These are phyloP conservation scores for Drosophila lutescens DNA, from an alignment of 2,888 invertebrate genomes.

Conservation along the genomic window DNA sequence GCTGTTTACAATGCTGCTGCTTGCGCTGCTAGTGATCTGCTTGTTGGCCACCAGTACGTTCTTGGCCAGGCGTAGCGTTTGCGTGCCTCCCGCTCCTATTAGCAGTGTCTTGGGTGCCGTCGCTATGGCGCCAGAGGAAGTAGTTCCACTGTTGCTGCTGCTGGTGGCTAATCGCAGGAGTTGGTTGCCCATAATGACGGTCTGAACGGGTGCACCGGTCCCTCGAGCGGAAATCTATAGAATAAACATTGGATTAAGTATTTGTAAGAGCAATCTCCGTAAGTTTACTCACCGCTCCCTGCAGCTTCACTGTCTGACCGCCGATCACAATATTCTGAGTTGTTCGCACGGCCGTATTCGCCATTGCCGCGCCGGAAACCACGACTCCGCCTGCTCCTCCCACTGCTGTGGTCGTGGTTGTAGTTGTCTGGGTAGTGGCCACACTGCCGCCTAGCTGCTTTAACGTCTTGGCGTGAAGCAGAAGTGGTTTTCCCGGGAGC, in stretches of 20 bases:
- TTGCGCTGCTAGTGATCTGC: conserved; percentile 20
- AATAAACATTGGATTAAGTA: neutral
- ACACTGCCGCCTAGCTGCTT: conserved; percentile 82
- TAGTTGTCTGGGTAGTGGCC: conserved; percentile 64
- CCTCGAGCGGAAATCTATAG: conserved; percentile 56
- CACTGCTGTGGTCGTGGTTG: conserved; percentile 51
- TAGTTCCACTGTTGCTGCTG: conserved; percentile 31
- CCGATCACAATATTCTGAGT: conserved; percentile 83
- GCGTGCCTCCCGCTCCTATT: conserved; percentile 75
- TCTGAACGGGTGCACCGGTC: conserved; percentile 75
- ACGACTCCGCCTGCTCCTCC: conserved; percentile 58
- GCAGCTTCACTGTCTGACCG: conserved; percentile 83
- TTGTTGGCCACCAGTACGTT: conserved; percentile 61
- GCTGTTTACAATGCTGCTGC: conserved; percentile 32
- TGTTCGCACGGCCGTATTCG: conserved; percentile 51
- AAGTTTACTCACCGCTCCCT: conserved; percentile 74
- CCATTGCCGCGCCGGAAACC: conserved; percentile 80
- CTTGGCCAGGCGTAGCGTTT: conserved; percentile 80
- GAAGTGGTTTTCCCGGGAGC: conserved; percentile 66
- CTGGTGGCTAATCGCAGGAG: conserved; percentile 76
- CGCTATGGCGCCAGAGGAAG: conserved; percentile 43
- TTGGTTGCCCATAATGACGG: conserved; percentile 84
- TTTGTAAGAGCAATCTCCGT: no score
- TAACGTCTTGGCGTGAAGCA: conserved; percentile 64
- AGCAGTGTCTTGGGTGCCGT: conserved; percentile 79